These are phyloP conservation scores for Megalops atlanticus DNA, from an alignment of 2,113 vertebrate genomes.

Conservation along the genomic window DNA sequence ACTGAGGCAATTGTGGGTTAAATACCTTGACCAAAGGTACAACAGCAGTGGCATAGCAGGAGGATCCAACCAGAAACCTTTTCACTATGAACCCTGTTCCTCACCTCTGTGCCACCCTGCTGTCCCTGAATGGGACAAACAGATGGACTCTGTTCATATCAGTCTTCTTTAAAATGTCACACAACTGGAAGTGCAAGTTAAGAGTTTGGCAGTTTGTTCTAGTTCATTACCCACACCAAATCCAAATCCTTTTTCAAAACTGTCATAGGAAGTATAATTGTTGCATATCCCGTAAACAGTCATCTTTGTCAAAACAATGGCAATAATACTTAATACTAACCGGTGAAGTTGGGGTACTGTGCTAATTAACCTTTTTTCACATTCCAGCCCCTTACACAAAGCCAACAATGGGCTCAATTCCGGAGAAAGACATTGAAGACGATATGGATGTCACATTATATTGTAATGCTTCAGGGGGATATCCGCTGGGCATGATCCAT, in stretches of 20 bases:
- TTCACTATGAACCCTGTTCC: no score
- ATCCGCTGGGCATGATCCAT: conserved; percentile 53
- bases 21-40: no score
- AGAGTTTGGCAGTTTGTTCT: no score
- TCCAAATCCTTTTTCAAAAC: background rate
- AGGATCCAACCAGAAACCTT: no score
- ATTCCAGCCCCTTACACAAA: conserved; percentile 53
- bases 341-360: no score
- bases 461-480: conserved; percentile 55
- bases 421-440: background rate
- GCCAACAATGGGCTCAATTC: conserved; percentile 25
- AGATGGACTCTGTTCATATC: background rate
- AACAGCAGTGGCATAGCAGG: no score
- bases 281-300: no score
- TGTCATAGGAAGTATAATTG: background rate
- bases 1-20: no score
- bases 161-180: background rate
- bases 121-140: no score
- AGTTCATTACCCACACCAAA: background rate
- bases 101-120: no score
- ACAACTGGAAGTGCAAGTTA: background rate
- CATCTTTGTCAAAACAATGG: no score
- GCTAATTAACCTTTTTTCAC: background rate
- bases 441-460: conserved; percentile 10
- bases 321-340: no score